Evolutionary conservation across 2,797 vertebrate species (phyloP).

Genomic region (Gadopsis bispinosus): DNA sequence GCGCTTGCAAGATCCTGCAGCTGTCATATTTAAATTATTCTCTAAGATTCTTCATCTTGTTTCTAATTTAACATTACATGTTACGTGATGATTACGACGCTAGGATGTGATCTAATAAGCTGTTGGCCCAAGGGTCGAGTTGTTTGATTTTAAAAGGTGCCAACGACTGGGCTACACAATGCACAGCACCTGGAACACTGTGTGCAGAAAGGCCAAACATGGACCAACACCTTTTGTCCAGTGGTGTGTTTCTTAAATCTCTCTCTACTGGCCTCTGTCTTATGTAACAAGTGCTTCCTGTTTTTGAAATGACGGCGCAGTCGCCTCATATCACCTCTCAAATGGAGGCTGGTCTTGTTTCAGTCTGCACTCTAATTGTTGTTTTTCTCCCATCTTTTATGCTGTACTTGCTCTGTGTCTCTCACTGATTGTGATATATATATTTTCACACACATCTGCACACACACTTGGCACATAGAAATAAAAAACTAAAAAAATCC

Average conservation of each 20-base stretch:
- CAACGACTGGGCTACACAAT: not conserved
- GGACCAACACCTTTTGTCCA: slow-evolving; percentile 16
- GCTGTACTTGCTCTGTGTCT: not conserved
- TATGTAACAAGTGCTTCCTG: slow-evolving; percentile 81
- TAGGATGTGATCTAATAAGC: not conserved
- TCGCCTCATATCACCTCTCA: slow-evolving; percentile 15
- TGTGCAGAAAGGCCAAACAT: slow-evolving; percentile 31
- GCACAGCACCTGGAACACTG: slow-evolving; percentile 3
- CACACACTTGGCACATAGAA: slow-evolving; percentile 7
- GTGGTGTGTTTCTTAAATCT: slow-evolving; percentile 41
- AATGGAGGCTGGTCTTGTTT: not conserved
- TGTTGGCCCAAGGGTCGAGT: not conserved
- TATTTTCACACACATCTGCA: slow-evolving; percentile 4
- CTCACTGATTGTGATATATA: not conserved
- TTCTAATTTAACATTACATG: not conserved
- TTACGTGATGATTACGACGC: not conserved
- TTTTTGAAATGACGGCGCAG: slow-evolving; percentile 66
- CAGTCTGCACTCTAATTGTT: not conserved
- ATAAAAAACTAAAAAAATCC: slow-evolving; percentile 2
- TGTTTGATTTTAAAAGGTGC: not conserved
- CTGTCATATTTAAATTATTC: not conserved
- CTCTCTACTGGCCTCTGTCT: slow-evolving; percentile 22
- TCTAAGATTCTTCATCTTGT: not conserved
- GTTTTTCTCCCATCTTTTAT: slow-evolving; percentile 6
- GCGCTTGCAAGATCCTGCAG: not conserved